Evolutionary conservation across 2,113 vertebrate genomes (phyloP).

Genomic region (Notothenia coriiceps): DNA sequence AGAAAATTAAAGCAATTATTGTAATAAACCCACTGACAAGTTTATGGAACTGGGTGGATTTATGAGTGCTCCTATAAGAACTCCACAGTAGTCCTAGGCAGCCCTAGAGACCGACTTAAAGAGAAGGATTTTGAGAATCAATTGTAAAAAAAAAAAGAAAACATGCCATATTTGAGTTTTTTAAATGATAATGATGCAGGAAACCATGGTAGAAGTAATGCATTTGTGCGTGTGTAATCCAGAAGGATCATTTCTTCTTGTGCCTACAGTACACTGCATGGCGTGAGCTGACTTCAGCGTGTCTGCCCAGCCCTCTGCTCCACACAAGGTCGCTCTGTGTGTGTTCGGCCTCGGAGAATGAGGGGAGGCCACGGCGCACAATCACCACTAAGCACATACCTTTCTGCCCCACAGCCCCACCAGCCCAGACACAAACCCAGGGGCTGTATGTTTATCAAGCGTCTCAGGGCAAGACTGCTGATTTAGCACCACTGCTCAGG

Average conservation of each 20-base stretch:
- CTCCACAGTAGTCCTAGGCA: slow-evolving; percentile 57
- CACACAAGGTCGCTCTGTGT: slow-evolving; percentile 85
- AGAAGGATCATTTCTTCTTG: slow-evolving; percentile 43
- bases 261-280: slow-evolving; percentile 59
- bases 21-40: slow-evolving; percentile 77
- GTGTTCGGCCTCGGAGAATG: slow-evolving; percentile 81
- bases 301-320: slow-evolving; percentile 69
- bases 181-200: slow-evolving; percentile 35
- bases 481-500: slow-evolving; percentile 67
- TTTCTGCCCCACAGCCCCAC: slow-evolving; percentile 72
- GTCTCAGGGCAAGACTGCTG: slow-evolving; percentile 71
- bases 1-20: slow-evolving; percentile 82
- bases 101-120: slow-evolving; percentile 45
- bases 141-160: slow-evolving; percentile 2
- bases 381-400: slow-evolving; percentile 80
- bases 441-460: slow-evolving; percentile 75
- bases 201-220: background rate
- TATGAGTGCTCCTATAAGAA: slow-evolving; percentile 70
- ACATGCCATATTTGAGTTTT: background rate
- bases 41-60: slow-evolving; percentile 75
- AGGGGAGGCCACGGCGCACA: slow-evolving; percentile 73
- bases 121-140: slow-evolving; percentile 43
- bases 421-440: slow-evolving; percentile 70
- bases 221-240: slow-evolving; percentile 16
- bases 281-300: slow-evolving; percentile 74